Evolutionary conservation across 2,113 vertebrate genomes (phyloP), one percentile per base, ranked within the genome.

Genomic region (Xyrauchen texanus): DNA sequence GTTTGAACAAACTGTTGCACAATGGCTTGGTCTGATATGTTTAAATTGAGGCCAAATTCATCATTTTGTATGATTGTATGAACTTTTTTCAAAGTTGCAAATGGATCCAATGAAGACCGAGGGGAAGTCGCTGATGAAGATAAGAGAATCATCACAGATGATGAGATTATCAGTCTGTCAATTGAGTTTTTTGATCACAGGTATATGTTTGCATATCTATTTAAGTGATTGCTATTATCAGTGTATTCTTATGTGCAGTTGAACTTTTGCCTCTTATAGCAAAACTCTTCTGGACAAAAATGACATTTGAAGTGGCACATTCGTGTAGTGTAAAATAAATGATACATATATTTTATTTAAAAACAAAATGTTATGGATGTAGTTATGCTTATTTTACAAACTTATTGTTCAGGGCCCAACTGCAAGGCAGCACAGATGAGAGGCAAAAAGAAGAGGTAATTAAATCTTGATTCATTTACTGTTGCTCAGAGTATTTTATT

Each of bases 161-260:
- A 99, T 86, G 98, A 99, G 90, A 99, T 98, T 90, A 99, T 99
- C 94, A 99, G 98, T 86, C 95, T 99, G 87, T 99, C 98, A 76
- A 99, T 99, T 83, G 97, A 99, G 89, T 99, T 99, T 91, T 98
- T 97, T 86, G 96, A 99, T 86, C 95, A 91, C 88, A 96, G 95
- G 97, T 94, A 91, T 91, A 89, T 88, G 7, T 66, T 76, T 71
- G 21, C 10, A 51, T 42, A 45, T 69, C 9, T 52, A 2, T 52
- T 3, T 65, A 57, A 34, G 3, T 15, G 21, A 34, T 34, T 34
- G 21, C n/a, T 51, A 5, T 60, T 60, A 15, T 45, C 7, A 52
- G n/a, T 34, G 7, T 7, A 58, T n/a, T 58, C n/a, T 15, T 12
- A 7, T n/a, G 13, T 57, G 12, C 12, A 57, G 12, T 58, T 58